Evolutionary conservation across 2,888 invertebrate genomes (phyloP).

Genomic region (Thymelicus acteon): DNA sequence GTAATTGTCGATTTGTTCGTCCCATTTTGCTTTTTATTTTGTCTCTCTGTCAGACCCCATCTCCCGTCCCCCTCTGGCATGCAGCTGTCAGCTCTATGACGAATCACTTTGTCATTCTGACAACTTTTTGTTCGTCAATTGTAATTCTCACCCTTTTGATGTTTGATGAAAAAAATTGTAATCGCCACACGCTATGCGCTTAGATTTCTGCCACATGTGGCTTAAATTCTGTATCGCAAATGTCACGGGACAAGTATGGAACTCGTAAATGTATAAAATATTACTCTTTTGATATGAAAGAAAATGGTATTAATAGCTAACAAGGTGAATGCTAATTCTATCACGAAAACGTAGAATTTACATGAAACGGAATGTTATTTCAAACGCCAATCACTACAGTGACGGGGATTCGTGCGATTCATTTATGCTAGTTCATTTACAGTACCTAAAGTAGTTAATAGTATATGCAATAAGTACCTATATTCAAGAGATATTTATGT

Average conservation of each 20-base stretch:
- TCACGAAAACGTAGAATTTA: not conserved
- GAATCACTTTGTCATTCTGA: slow-evolving; percentile 82
- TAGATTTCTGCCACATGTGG: slow-evolving; percentile 25
- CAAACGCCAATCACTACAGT: not conserved
- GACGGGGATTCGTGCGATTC: not conserved
- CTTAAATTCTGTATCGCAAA: slow-evolving; percentile 21
- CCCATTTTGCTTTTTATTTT: slow-evolving; percentile 41
- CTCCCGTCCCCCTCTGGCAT: slow-evolving; percentile 52
- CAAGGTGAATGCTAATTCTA: not conserved
- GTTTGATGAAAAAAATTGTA: slow-evolving; percentile 44
- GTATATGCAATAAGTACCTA: not conserved
- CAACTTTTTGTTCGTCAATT: slow-evolving; percentile 71
- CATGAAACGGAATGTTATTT: not conserved
- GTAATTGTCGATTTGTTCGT: slow-evolving; percentile 57
- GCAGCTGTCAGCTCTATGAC: slow-evolving; percentile 80
- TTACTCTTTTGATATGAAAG: not conserved
- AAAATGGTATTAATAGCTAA: no score
- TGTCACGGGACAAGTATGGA: not conserved
- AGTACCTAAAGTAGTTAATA: no score
- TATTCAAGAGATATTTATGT: not conserved
- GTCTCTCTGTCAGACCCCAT: slow-evolving; percentile 37
- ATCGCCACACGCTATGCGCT: slow-evolving; percentile 28
- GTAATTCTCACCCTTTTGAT: slow-evolving; percentile 78
- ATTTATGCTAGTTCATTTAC: not conserved
- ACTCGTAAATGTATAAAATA: not conserved